phyloP scores from a whole-genome alignment of 2,113 vertebrate species.

The Phylloscopus trochilus region DNA sequence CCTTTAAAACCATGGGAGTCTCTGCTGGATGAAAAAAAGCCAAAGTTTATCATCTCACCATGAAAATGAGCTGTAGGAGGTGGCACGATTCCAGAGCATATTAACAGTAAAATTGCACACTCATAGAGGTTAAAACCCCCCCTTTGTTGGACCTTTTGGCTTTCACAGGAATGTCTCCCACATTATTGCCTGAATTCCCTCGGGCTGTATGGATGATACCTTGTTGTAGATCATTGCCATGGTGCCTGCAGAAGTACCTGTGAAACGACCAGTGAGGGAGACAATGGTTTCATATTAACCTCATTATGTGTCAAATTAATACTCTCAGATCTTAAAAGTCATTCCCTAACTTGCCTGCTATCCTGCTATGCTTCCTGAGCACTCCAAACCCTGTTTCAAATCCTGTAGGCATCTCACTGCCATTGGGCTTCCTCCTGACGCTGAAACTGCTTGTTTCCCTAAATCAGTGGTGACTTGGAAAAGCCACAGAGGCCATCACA shows the following conservation, averaged over 20 bases:
- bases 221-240: background rate
- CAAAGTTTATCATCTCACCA: background rate
- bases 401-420: background rate
- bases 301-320: background rate
- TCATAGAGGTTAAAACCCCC: fast-evolving
- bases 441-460: background rate
- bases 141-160: background rate
- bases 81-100: background rate
- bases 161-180: background rate
- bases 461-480: background rate
- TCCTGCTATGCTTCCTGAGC: background rate
- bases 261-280: background rate
- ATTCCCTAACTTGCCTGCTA: background rate
- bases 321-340: background rate
- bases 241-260: background rate
- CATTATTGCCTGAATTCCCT: background rate
- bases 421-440: background rate
- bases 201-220: background rate
- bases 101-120: background rate
- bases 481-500: background rate
- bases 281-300: background rate
- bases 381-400: background rate
- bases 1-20: background rate
- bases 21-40: background rate
- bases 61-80: background rate